Conservation (phyloP, 2,113 vertebrate species). For the Eptesicus fuscus region DNA sequence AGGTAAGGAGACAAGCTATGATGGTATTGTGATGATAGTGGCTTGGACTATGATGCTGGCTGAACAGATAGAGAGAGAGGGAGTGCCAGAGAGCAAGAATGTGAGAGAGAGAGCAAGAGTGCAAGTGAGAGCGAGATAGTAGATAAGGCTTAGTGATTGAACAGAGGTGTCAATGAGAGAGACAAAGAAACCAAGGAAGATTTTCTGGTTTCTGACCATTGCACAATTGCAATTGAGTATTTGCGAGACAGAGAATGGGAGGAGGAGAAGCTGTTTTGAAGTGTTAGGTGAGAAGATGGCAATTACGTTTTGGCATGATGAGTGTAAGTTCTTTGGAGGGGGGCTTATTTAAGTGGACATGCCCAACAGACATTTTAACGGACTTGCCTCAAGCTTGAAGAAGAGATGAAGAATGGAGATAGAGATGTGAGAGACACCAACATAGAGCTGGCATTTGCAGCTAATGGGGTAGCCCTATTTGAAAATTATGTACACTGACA, state of each 20-base stretch:
- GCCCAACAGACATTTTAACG: background rate
- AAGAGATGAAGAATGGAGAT: background rate
- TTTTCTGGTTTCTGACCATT: background rate
- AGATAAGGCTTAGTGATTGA: background rate
- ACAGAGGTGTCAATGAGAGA: background rate
- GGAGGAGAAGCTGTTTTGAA: background rate
- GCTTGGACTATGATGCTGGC: background rate
- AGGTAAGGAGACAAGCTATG: background rate
- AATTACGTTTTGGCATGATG: background rate
- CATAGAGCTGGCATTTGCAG: background rate
- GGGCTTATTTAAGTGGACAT: background rate
- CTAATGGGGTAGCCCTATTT: background rate
- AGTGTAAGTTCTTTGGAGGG: background rate
- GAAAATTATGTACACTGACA: background rate
- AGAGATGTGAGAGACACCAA: background rate
- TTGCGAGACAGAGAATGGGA: background rate
- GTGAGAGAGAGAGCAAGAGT: background rate
- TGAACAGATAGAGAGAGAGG: background rate
- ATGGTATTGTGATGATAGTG: background rate
- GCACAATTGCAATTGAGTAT: background rate
- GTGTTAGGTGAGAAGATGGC: background rate
- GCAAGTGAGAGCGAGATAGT: background rate
- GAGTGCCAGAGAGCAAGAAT: background rate
- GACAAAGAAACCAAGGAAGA: background rate
- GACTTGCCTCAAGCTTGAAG: background rate